phyloP scores from a whole-genome alignment of 2,888 invertebrate species.

The Leistus spinibarbis region DNA sequence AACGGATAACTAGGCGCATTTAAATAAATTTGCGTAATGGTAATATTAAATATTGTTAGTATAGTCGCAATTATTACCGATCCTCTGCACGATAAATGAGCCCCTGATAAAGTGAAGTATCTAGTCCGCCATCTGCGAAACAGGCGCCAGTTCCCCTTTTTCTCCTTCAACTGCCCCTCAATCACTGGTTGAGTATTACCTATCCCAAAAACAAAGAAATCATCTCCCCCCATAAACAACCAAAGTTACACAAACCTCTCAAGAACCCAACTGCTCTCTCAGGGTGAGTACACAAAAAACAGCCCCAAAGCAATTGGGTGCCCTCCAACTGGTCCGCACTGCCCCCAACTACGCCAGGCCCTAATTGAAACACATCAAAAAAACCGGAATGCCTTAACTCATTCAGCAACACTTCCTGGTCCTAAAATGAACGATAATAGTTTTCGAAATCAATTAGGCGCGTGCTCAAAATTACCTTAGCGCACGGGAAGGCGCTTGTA shows the following conservation, averaged over 20 bases:
- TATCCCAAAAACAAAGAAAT: conserved; percentile 32
- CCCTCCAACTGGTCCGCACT: conserved; percentile 60
- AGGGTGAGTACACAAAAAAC: conserved; percentile 92
- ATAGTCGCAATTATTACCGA: too few species aligned
- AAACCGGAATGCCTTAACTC: conserved; percentile 87
- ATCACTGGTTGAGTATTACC: conserved; percentile 84
- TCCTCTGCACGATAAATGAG: conserved; percentile 85
- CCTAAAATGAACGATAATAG: conserved; percentile 58
- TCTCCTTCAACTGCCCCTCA: conserved; percentile 89
- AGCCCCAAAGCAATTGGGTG: conserved; percentile 77
- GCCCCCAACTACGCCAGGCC: conserved; percentile 60
- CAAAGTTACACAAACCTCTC: conserved; percentile 56
- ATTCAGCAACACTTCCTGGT: conserved; percentile 84
- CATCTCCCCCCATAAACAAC: neutral
- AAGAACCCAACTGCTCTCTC: conserved; percentile 86
- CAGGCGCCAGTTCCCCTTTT: conserved; percentile 89
- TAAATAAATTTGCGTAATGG: too few species aligned
- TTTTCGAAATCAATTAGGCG: conserved; percentile 1
- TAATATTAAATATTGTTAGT: too few species aligned
- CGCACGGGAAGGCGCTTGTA: conserved; percentile 90
- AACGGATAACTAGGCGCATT: too few species aligned
- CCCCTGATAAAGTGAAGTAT: conserved; percentile 92
- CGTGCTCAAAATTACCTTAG: conserved; percentile 79
- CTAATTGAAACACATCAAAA: conserved; percentile 91
- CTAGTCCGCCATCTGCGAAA: conserved; percentile 91